Evolutionary conservation across 2,888 invertebrate species (phyloP).

Genomic region (Drosophila kambysellisi): DNA sequence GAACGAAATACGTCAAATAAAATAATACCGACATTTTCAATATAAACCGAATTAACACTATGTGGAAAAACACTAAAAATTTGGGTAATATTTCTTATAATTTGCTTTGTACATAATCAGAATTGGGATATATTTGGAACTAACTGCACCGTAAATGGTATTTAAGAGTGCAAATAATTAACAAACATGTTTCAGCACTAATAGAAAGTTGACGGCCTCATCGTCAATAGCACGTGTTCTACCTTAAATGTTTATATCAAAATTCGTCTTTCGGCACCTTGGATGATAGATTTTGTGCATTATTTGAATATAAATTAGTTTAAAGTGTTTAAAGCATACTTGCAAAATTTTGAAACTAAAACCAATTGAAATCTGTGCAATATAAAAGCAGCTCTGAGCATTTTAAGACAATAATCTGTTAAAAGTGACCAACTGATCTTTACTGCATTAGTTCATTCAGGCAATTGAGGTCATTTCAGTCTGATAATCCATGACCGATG

Average conservation of each 20-base stretch:
- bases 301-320: neutral
- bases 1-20: neutral
- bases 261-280: neutral
- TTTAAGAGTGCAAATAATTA: neutral
- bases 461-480: constrained; percentile 8
- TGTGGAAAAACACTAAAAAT: too few species aligned
- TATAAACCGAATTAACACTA: neutral
- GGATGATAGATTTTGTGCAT: neutral
- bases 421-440: neutral
- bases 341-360: neutral
- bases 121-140: neutral
- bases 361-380: neutral
- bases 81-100: neutral
- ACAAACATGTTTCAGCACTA: neutral
- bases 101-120: neutral
- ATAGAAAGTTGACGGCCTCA: neutral
- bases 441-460: constrained; percentile 12
- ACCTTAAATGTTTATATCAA: neutral
- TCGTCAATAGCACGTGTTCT: neutral
- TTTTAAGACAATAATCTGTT: neutral
- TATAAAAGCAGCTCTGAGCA: neutral
- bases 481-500: constrained; percentile 48
- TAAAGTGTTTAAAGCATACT: neutral
- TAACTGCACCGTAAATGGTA: neutral
- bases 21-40: neutral